phyloP scores from a whole-genome alignment of 1,140 invertebrate species.

The Arctopsyche grandis region DNA sequence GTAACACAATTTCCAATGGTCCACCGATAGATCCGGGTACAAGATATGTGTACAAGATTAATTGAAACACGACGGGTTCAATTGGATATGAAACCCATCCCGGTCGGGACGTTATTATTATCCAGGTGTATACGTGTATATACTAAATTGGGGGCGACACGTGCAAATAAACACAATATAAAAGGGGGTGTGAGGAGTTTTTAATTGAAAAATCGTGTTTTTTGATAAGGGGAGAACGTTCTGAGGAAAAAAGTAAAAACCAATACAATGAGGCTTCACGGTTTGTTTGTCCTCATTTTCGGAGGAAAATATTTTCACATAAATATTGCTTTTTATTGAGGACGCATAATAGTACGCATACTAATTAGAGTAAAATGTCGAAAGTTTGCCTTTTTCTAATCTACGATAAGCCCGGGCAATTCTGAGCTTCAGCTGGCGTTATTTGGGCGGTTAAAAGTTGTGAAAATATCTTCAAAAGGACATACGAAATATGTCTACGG shows the following conservation, averaged over 20 bases:
- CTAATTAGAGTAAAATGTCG: background rate
- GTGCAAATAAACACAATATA: background rate
- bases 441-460: too few species aligned
- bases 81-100: too few species aligned
- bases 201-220: constrained; percentile 33
- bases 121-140: too few species aligned
- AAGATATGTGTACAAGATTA: too few species aligned
- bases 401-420: too few species aligned
- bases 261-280: background rate
- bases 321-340: constrained; percentile 18
- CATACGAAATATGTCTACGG: too few species aligned
- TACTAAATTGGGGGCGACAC: background rate
- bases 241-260: background rate
- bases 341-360: background rate
- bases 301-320: constrained; percentile 10
- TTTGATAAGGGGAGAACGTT: background rate
- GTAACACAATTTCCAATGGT: too few species aligned
- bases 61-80: too few species aligned
- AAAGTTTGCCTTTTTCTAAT: background rate
- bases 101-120: background rate
- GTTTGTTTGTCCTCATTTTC: constrained; percentile 15
- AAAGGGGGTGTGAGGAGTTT: background rate
- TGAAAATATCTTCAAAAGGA: too few species aligned
- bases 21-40: too few species aligned
- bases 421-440: too few species aligned